Base-by-base conservation (phyloP, 2,888 invertebrate species). In the Drosophila paramelanica region DNA sequence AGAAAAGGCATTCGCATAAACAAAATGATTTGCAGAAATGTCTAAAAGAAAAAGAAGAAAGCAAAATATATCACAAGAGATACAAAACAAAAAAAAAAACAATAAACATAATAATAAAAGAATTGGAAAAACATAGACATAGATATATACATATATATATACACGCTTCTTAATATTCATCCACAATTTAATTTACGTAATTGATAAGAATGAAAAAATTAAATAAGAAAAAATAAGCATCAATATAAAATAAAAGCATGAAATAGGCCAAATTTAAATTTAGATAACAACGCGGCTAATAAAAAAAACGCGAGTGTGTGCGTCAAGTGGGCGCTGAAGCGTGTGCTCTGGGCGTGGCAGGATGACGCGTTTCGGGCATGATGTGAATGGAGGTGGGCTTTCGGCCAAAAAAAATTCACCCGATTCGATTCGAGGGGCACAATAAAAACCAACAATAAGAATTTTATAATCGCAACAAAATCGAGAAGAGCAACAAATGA, bases 231-330 rank as follows among this genome's bases (percentile, higher is more conserved):
- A 50, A 36, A 36, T 13, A 13, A 13, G 8, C 36, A 36, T 5
- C 11, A 13, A 36, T 36, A 36, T 36, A 36, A 11, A 36, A 36
- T 8, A 36, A 43, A 59, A 31, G 51, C 56, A 70, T 56, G 70
- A 85, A 85, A 81, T 88, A 77, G 85, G 85, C 83, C 85, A 85
- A 82, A 88, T 81, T 81, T 85, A 88, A 75, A 85, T 85, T 83
- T 88, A 85, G 88, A 85, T 73, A 68, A 74, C 47, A 69, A 57
- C 62, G 45, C 27, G 41, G 39, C 51, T 49, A 41, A 41, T 53
- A 41, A 14, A n/a, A 55, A 41, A 31, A 23, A 13, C 7, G 45
- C 23, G 8, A 3, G 51, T 50, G 50, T 41, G 47, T 38, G 36
- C 33, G 55, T 25, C 46, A 60, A 61, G 60, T 51, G 58, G 66